Evolutionary conservation across 1,140 invertebrate genomes (phyloP), one percentile per base, ranked within the genome.

Genomic region (Neodiprion fabricii): DNA sequence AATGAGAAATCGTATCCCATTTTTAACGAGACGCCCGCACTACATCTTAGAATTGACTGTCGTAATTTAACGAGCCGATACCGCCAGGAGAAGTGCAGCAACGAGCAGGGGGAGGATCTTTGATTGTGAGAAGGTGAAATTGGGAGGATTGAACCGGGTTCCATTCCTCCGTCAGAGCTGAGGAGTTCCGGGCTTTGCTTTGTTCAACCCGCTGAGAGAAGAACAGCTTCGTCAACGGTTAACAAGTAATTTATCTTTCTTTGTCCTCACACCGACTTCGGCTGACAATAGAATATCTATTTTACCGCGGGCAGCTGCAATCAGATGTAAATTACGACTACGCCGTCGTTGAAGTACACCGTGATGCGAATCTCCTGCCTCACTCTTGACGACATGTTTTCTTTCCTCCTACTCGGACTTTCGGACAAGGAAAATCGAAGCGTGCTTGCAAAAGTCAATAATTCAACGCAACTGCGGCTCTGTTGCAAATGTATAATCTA

Each of bases 351-450:
- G 74, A 86, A 83, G 72, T 85, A 85, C 48, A 87, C 81, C 0
- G 86, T 88, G 75, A 88, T 87, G 5, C 85, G 82, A 67, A 87
- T 85, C 47, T 87, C 82, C 72, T 85, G 82, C 70, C 79, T 82
- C 5, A 81, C 74, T 67, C 80, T 82, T 49, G 83, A 82, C 14
- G 87, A 87, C 87, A 88, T 86, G 50, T 11, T 50, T 76, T 79
- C 67, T 21, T 21, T 40, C 28, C 28, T 40, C 28, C 5, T 40
- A 1, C 28, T 40, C 28, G 28, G 28, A 40, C 28, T 40, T 40
- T 40, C 28, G 28, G 28, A 40, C 28, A 1, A 40, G 5, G 28
- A 40, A 40, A 40, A 40, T 40, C 28, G 5, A 40, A 40, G 28
- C 5, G 28, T 40, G 28, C 28, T 40, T 40, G 2, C 28, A 40